Percentiles rank a stretch among this genome's conserved stretches.
Conservation (phyloP, 2,888 invertebrate species). For the Homarus gammarus region DNA sequence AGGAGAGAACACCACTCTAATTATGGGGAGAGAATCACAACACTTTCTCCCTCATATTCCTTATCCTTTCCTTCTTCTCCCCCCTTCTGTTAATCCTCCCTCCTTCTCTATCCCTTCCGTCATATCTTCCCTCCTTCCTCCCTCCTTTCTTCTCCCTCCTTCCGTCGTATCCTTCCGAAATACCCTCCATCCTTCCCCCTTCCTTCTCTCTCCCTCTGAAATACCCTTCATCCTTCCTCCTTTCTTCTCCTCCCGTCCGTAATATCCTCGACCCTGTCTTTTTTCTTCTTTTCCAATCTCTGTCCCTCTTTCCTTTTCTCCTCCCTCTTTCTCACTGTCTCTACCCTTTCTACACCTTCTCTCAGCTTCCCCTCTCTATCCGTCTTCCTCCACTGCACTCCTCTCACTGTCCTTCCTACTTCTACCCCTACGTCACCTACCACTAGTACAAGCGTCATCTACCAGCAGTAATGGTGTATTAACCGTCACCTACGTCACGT, state of each 20-base stretch:
- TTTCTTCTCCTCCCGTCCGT: neutral
- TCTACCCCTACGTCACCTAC: no score
- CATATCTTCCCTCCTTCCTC: neutral
- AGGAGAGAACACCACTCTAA: neutral
- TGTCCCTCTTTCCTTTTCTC: neutral
- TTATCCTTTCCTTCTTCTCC: neutral
- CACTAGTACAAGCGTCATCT: no score
- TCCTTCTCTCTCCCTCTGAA: neutral
- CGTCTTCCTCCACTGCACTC: no score
- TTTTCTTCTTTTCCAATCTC: neutral
- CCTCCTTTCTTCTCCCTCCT: neutral
- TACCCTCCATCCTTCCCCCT: neutral
- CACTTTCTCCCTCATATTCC: neutral
- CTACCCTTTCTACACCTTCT: no score
- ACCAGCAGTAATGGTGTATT: no score
- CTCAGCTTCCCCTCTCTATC: no score
- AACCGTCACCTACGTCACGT: no score
- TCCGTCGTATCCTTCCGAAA: neutral
- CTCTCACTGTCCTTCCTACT: no score
- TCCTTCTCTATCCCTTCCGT: neutral
- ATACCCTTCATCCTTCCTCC: no score
- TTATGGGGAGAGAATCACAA: neutral
- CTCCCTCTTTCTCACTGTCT: neutral
- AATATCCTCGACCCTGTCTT: no score
- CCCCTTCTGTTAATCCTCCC: neutral